Percentiles rank a stretch among this genome's conserved stretches.
phyloP scores from a whole-genome alignment of 2,113 vertebrate species.

The Chaetura pelagica region DNA sequence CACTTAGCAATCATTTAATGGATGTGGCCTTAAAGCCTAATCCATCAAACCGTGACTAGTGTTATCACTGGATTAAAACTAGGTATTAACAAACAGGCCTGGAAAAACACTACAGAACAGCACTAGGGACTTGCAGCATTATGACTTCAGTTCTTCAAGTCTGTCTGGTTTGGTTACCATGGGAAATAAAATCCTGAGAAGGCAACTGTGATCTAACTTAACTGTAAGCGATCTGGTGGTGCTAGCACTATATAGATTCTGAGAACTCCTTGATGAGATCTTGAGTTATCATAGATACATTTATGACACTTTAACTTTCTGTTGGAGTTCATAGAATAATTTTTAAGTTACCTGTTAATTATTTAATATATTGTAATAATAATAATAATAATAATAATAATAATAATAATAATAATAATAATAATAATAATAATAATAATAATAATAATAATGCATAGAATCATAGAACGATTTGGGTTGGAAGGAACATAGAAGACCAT shows the following conservation, averaged over 20 bases:
- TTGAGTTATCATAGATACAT: not conserved
- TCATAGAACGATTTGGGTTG: too few species aligned
- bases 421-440: too few species aligned
- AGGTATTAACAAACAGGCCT: not conserved
- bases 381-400: too few species aligned
- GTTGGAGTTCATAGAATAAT: not conserved
- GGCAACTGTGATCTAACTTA: not conserved
- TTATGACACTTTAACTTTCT: not conserved
- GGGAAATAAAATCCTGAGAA: not conserved
- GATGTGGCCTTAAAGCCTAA: constrained; percentile 22
- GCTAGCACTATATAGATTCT: not conserved
- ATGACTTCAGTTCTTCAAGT: not conserved
- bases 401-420: too few species aligned
- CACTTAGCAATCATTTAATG: constrained; percentile 27
- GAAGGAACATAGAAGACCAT: too few species aligned
- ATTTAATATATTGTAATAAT: not conserved
- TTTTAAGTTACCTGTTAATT: not conserved
- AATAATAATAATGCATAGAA: not conserved
- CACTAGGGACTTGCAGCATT: not conserved
- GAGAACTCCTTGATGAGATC: not conserved
- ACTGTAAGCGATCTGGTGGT: not conserved
- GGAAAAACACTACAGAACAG: not conserved
- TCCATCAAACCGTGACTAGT: constrained; percentile 14
- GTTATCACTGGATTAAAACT: not conserved
- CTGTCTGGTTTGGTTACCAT: not conserved